Evolutionary conservation across 2,797 vertebrate species (phyloP).

Genomic region (Erethizon dorsatum): DNA sequence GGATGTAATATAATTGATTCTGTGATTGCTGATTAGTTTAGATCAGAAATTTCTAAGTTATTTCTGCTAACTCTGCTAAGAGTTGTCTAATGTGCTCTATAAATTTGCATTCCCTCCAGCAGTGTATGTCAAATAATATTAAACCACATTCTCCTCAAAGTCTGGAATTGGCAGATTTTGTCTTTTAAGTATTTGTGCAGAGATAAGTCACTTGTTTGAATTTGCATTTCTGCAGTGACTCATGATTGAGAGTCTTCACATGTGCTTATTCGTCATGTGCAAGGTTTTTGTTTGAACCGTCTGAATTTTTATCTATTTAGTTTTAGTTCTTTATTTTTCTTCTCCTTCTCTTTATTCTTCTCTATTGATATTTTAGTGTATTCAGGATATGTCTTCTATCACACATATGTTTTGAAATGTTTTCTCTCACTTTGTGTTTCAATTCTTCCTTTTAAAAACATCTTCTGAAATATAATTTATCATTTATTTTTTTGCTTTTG

Average conservation of each 20-base stretch:
- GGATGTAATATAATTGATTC: neutral
- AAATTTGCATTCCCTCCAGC: neutral
- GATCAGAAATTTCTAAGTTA: neutral
- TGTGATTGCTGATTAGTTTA: neutral
- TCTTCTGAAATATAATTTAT: neutral
- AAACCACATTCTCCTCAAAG: neutral
- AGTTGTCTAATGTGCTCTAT: neutral
- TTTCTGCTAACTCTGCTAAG: neutral
- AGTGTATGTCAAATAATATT: neutral
- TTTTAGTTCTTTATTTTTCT: too few species aligned
- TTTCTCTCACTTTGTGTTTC: neutral
- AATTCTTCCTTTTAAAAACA: neutral
- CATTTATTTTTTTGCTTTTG: constrained; percentile 30
- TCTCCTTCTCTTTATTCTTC: neutral
- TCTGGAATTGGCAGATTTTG: neutral
- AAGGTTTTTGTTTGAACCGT: neutral
- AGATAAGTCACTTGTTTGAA: neutral
- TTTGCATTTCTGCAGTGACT: neutral
- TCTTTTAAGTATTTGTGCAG: neutral
- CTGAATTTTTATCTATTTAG: neutral
- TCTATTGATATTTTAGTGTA: neutral
- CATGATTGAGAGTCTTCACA: neutral
- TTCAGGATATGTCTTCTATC: neutral
- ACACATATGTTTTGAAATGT: neutral
- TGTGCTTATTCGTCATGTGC: neutral